Evolutionary conservation across 1,140 invertebrate genomes (phyloP).

Genomic region (Leucophenga varia): DNA sequence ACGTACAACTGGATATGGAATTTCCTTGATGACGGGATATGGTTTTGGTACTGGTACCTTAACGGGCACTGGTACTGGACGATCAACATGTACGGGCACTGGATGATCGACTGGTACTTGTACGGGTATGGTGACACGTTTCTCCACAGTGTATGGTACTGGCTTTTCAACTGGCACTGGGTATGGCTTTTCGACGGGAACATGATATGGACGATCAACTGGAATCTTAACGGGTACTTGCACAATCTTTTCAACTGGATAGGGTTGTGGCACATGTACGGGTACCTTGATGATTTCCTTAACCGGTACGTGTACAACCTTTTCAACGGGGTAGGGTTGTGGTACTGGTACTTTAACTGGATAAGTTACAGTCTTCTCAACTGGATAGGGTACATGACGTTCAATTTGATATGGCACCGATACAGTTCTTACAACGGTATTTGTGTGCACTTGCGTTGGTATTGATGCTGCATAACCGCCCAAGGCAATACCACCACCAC

Average conservation of each 20-base stretch:
- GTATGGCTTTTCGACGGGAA: conserved; percentile 61
- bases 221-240: conserved; percentile 60
- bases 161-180: conserved; percentile 66
- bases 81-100: conserved; percentile 59
- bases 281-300: conserved; percentile 68
- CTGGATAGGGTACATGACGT: conserved; percentile 64
- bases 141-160: conserved; percentile 64
- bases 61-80: conserved; percentile 63
- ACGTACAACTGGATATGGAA: conserved; percentile 64
- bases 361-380: conserved; percentile 66
- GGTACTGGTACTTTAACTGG: conserved; percentile 66
- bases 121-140: conserved; percentile 57
- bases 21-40: conserved; percentile 60
- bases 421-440: conserved; percentile 56
- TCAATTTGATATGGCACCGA: conserved; percentile 67
- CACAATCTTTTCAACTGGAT: conserved; percentile 63
- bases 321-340: conserved; percentile 65
- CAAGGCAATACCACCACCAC: conserved; percentile 28
- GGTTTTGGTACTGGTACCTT: conserved; percentile 61
- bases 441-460: conserved; percentile 55
- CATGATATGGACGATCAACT: conserved; percentile 63
- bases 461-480: conserved; percentile 28
- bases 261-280: conserved; percentile 68
- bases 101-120: conserved; percentile 48
- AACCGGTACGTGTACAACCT: conserved; percentile 62